phyloP scores from a whole-genome alignment of 2,888 invertebrate species.

The Scaptomyza flava region DNA sequence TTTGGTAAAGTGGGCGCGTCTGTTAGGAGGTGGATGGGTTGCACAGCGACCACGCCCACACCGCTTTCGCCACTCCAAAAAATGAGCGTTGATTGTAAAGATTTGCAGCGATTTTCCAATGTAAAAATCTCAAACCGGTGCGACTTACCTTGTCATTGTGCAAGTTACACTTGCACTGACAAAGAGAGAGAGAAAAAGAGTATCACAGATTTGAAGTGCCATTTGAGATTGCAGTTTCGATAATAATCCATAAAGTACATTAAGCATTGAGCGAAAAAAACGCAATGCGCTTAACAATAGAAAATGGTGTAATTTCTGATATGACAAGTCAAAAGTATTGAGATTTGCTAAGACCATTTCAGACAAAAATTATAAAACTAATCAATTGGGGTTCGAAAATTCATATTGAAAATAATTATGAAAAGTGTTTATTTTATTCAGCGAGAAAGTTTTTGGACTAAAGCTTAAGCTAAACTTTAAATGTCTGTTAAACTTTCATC shows the following conservation, averaged over 20 bases:
- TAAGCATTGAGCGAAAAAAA: neutral
- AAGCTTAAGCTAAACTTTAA: neutral
- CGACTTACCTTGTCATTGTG: constrained; percentile 65
- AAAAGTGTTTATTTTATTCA: neutral
- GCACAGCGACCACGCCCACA: constrained; percentile 32
- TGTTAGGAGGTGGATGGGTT: constrained; percentile 1
- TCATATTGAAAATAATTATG: neutral
- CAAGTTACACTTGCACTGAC: constrained; percentile 22
- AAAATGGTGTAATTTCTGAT: neutral
- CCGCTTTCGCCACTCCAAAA: constrained; percentile 19
- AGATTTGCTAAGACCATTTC: neutral
- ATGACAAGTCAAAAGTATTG: neutral
- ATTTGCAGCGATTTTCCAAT: constrained; percentile 54
- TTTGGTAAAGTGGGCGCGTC: constrained; percentile 55
- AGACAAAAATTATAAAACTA: neutral
- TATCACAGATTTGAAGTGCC: neutral
- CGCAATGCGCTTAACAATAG: neutral
- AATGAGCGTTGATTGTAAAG: constrained; percentile 66
- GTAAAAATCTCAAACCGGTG: constrained; percentile 41
- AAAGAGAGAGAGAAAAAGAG: neutral
- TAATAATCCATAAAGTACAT: neutral
- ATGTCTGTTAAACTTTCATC: neutral
- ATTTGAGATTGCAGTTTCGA: constrained; percentile 2
- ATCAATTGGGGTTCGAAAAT: too few species aligned
- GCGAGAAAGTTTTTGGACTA: too few species aligned